Conservation (phyloP, 2,113 vertebrate species). For the Papio anubis region DNA sequence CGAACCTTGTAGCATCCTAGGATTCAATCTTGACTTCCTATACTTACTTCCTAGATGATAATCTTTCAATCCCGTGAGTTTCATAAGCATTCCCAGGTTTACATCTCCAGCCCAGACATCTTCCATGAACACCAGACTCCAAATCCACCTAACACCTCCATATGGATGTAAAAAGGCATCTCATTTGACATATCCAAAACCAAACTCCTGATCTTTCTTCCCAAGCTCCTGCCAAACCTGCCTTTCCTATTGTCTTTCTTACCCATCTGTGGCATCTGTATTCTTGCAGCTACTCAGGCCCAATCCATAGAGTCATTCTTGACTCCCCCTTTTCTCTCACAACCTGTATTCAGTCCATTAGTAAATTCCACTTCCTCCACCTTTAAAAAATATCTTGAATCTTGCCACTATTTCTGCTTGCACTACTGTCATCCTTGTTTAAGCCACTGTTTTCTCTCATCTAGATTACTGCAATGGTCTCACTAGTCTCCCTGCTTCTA, state of each 20-base stretch:
- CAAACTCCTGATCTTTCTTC: background rate
- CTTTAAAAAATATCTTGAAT: background rate
- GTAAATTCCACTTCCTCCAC: background rate
- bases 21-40: background rate
- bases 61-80: background rate
- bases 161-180: conserved; percentile 6
- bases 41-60: conserved; percentile 6
- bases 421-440: background rate
- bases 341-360: background rate
- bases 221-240: background rate
- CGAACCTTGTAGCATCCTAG: background rate
- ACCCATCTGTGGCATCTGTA: background rate
- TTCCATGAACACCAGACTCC: background rate
- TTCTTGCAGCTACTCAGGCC: background rate
- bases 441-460: background rate
- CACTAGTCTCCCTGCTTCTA: background rate
- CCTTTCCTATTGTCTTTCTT: conserved; percentile 16
- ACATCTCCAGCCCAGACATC: background rate
- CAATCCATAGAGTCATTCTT: background rate
- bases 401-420: background rate
- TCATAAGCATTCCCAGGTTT: background rate
- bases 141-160: background rate
- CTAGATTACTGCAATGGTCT: background rate
- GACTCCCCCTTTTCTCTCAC: background rate
- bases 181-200: conserved; percentile 4